A percentile compares a stretch with the other conserved stretches of the same genome.
phyloP scores from a whole-genome alignment of 1,140 invertebrate species.

The Melitaea cinxia region DNA sequence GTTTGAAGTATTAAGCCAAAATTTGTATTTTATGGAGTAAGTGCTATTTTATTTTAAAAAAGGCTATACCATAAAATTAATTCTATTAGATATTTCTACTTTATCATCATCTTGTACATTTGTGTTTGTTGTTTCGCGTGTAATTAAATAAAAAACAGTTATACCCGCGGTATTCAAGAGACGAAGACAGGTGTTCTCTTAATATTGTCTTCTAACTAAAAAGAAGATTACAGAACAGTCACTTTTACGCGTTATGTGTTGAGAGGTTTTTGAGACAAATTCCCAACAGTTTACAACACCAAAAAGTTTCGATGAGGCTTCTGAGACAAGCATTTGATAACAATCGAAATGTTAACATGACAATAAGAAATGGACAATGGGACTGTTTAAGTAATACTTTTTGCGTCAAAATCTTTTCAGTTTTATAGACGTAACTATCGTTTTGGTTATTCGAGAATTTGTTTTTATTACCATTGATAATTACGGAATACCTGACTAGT shows the following conservation, averaged over 20 bases:
- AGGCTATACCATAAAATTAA: too few species aligned
- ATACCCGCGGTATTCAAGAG: too few species aligned
- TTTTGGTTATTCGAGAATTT: background rate
- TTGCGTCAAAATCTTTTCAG: background rate
- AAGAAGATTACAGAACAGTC: background rate
- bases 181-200: background rate
- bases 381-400: constrained; percentile 32
- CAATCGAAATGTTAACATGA: constrained; percentile 71
- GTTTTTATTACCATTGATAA: background rate
- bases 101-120: too few species aligned
- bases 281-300: constrained; percentile 55
- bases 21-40: too few species aligned
- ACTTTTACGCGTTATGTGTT: constrained; percentile 31
- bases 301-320: constrained; percentile 54
- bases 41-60: too few species aligned
- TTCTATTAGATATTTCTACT: too few species aligned
- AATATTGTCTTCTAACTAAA: background rate
- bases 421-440: background rate
- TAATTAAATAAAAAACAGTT: too few species aligned
- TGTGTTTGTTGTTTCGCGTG: too few species aligned
- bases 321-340: constrained; percentile 55
- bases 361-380: constrained; percentile 53
- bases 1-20: too few species aligned
- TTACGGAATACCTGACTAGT: too few species aligned
- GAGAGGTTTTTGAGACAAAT: constrained; percentile 42